These are phyloP conservation scores for Bambusicola thoracicus DNA, from an alignment of 2,113 vertebrate species.

Conservation along the genomic window DNA sequence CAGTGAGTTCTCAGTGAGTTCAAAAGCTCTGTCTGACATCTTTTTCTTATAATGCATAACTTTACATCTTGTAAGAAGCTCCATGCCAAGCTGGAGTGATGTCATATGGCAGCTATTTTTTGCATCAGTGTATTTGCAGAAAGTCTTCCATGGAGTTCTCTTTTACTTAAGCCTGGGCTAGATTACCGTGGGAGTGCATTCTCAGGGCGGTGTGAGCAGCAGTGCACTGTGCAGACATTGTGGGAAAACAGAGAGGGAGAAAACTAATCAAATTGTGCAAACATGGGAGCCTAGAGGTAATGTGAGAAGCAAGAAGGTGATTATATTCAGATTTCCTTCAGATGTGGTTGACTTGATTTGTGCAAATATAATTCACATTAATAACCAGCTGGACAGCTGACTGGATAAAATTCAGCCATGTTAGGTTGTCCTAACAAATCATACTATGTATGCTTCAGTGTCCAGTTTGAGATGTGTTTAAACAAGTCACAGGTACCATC, in stretches of 20 bases:
- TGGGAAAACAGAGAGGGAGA: neutral
- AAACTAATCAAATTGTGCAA: neutral
- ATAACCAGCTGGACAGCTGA: neutral
- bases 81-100: neutral
- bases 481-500: neutral
- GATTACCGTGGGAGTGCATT: neutral
- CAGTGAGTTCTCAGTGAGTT: too few species aligned
- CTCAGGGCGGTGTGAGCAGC: neutral
- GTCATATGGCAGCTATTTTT: neutral
- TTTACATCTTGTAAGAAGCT: neutral
- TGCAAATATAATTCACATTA: neutral
- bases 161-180: neutral
- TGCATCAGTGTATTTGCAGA: neutral
- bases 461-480: neutral
- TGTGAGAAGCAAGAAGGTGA: neutral
- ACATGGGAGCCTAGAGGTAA: neutral
- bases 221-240: neutral
- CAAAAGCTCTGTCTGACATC: neutral
- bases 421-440: neutral
- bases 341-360: neutral
- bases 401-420: neutral
- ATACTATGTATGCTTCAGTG: neutral
- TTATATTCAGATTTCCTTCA: conserved; percentile 6
- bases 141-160: neutral
- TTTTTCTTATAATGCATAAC: neutral